phyloP scores from a whole-genome alignment of 64 coral and sea anemone genomes.

The Anthopleura sola region DNA sequence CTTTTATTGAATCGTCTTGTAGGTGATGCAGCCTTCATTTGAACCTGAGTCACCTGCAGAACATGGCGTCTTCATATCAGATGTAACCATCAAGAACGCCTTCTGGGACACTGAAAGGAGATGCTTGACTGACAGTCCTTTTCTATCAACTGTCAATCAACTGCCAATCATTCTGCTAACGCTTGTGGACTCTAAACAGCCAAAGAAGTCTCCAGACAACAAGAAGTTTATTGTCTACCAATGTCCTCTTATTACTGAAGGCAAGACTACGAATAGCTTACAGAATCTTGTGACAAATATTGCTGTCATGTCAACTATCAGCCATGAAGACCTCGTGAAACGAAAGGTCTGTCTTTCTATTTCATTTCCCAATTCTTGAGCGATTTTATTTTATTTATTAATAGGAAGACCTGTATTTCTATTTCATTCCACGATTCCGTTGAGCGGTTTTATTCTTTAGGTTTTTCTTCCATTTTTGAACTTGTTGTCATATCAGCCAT shows the following conservation, averaged over 20 bases:
- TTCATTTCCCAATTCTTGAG: background rate
- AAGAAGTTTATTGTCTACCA: constrained; percentile 11
- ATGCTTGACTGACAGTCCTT: background rate
- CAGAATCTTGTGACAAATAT: constrained; percentile 26
- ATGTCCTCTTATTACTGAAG: constrained; percentile 28
- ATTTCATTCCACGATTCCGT: background rate
- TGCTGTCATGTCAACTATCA: constrained; percentile 12
- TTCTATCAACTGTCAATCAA: constrained; percentile 7
- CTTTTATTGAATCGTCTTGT: too few species aligned
- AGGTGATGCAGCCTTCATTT: constrained; percentile 22
- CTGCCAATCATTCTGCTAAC: background rate
- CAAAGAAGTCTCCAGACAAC: background rate
- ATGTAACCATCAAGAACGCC: constrained; percentile 19
- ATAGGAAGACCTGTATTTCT: background rate
- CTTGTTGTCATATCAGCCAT: constrained; percentile 19
- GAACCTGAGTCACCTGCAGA: constrained; percentile 19
- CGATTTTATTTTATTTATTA: too few species aligned
- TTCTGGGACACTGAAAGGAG: constrained; percentile 27
- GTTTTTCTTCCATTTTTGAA: background rate
- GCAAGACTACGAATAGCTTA: background rate
- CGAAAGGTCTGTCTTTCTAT: constrained; percentile 1
- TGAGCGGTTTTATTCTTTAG: background rate
- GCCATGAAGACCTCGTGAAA: background rate
- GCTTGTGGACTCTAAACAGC: background rate
- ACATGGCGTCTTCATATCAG: constrained; percentile 22